These are phyloP conservation scores for Tyrophagus putrescentiae DNA, from an alignment of 1,140 invertebrate species.

Conservation along the genomic window DNA sequence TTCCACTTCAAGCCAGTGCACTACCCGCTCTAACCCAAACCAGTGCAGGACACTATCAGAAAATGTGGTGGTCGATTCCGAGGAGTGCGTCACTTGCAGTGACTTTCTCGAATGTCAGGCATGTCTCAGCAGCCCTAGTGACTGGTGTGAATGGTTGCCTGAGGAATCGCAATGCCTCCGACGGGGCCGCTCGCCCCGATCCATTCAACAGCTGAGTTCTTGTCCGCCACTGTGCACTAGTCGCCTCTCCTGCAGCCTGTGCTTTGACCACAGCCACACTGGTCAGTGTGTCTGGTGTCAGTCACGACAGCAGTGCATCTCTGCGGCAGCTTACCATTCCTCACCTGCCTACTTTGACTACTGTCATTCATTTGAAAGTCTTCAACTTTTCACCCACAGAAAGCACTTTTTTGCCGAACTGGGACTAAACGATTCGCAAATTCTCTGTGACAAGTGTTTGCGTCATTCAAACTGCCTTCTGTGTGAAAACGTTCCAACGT, in stretches of 20 bases:
- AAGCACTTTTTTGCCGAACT: not conserved
- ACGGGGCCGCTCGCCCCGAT: conserved; percentile 43
- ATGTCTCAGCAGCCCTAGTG: conserved; percentile 46
- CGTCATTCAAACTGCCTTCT: conserved; percentile 56
- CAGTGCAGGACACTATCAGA: conserved; percentile 40
- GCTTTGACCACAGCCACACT: conserved; percentile 62
- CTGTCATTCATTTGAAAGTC: conserved; percentile 55
- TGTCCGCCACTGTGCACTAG: conserved; percentile 35
- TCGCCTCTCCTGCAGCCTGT: conserved; percentile 58
- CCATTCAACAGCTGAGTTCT: conserved; percentile 25
- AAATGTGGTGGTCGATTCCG: conserved; percentile 59
- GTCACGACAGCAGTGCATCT: conserved; percentile 71
- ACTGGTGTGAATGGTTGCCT: conserved; percentile 68
- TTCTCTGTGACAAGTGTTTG: conserved; percentile 60
- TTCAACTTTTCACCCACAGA: conserved; percentile 9
- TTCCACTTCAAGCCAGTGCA: conserved; percentile 34
- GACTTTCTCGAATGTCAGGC: conserved; percentile 70
- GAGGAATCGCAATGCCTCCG: conserved; percentile 65
- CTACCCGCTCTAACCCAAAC: conserved; percentile 18
- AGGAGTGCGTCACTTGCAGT: conserved; percentile 65
- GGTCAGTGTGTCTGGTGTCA: conserved; percentile 92
- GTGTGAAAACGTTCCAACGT: conserved; percentile 64
- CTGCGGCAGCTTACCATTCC: conserved; percentile 83
- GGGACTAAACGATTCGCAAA: not conserved
- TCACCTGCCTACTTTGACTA: conserved; percentile 81